A percentile compares a stretch with the other conserved stretches of the same genome.
phyloP scores from a whole-genome alignment of 1,140 invertebrate species.

The Achatina immaculata region DNA sequence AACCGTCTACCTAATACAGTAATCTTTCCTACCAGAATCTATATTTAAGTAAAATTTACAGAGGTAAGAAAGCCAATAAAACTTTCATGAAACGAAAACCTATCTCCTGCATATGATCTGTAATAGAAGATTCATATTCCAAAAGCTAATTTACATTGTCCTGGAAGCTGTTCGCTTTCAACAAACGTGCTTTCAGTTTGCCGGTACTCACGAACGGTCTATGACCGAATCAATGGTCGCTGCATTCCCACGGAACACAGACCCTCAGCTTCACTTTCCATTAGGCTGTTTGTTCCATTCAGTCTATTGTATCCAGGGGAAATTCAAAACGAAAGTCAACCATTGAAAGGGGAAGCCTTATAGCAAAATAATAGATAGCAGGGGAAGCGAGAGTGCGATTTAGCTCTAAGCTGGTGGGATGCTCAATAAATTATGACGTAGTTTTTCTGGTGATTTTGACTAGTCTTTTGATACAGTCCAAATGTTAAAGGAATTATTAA shows the following conservation, averaged over 20 bases:
- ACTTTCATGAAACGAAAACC: no score
- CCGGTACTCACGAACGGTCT: neutral
- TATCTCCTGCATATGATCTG: no score
- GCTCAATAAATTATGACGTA: neutral
- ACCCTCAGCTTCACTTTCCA: neutral
- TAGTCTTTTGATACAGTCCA: no score
- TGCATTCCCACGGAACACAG: neutral
- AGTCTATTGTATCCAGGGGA: neutral
- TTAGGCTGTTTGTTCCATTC: conserved; percentile 18
- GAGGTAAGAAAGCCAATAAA: no score
- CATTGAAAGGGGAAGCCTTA: neutral
- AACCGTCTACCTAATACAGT: no score
- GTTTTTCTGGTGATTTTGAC: no score
- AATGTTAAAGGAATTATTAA: no score
- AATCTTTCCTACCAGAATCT: no score
- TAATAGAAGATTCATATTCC: neutral
- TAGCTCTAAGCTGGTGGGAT: neutral
- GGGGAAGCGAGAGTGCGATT: neutral
- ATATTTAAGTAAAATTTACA: no score
- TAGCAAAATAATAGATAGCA: neutral
- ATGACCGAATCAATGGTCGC: conserved; percentile 2
- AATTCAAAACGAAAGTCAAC: neutral
- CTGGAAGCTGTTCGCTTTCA: neutral
- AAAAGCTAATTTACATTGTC: neutral
- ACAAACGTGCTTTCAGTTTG: neutral